phyloP scores from a whole-genome alignment of 2,888 invertebrate genomes.

The Phengaris alcon region DNA sequence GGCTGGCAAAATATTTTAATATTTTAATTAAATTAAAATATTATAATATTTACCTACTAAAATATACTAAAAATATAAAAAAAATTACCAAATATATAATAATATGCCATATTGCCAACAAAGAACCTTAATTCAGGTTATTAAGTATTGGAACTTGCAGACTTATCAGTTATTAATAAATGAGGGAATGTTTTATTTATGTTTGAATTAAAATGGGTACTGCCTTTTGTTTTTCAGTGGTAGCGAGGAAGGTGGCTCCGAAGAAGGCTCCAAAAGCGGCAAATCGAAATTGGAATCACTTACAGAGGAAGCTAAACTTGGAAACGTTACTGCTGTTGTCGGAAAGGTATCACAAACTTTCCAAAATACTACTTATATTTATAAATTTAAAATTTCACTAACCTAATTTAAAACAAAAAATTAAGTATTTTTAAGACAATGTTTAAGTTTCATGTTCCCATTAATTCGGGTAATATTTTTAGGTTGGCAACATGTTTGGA shows the following conservation, averaged over 20 bases:
- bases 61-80: too few species aligned
- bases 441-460: conserved; percentile 1
- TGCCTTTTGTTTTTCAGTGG: conserved; percentile 62
- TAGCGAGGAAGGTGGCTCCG: conserved; percentile 84
- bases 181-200: too few species aligned
- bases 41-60: too few species aligned
- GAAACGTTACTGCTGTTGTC: conserved; percentile 89
- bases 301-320: conserved; percentile 83
- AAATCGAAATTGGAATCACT: conserved; percentile 72
- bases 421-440: background rate
- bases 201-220: background rate
- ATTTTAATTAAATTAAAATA: too few species aligned
- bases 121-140: too few species aligned
- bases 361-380: background rate
- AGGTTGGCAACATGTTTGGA: conserved; percentile 93
- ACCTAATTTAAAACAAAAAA: too few species aligned
- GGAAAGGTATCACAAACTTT: conserved; percentile 81
- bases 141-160: too few species aligned
- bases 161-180: too few species aligned
- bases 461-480: conserved; percentile 42
- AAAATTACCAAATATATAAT: too few species aligned
- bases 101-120: too few species aligned
- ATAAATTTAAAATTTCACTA: background rate
- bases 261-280: conserved; percentile 68
- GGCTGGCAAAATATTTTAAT: too few species aligned